Percentiles rank a stretch among this genome's conserved stretches.
Conservation (phyloP, 2,888 invertebrate species). For the Prenolepis imparis region DNA sequence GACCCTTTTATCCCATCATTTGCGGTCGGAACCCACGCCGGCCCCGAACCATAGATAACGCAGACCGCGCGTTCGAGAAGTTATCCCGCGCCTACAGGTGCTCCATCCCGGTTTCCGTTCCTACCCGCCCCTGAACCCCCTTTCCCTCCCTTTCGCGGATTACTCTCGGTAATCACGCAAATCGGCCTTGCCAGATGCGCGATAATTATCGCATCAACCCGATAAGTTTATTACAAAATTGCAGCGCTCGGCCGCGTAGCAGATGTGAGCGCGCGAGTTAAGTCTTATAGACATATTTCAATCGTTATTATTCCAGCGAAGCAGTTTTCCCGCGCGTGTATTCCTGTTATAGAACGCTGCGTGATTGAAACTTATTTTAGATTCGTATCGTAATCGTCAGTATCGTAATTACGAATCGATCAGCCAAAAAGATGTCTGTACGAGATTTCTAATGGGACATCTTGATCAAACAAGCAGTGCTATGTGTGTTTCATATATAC, state of each 20-base stretch:
- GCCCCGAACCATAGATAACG: constrained; percentile 52
- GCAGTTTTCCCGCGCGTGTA: constrained; percentile 13
- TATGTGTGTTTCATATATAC: not conserved
- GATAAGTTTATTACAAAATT: constrained; percentile 74
- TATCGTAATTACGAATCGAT: constrained; percentile 15
- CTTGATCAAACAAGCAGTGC: not conserved
- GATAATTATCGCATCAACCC: constrained; percentile 70
- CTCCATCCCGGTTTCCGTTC: constrained; percentile 51
- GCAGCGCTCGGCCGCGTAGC: constrained; percentile 30
- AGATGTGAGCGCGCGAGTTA: constrained; percentile 45
- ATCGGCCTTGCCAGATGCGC: constrained; percentile 70
- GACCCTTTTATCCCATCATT: constrained; percentile 57
- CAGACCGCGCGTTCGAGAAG: constrained; percentile 40
- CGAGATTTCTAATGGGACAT: not conserved
- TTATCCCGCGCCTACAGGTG: constrained; percentile 58
- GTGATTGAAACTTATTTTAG: not conserved
- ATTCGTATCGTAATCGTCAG: constrained; percentile 1
- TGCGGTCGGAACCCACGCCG: constrained; percentile 54
- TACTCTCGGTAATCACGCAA: constrained; percentile 61
- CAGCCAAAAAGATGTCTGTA: not conserved
- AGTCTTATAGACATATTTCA: constrained; percentile 39
- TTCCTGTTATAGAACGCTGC: not conserved
- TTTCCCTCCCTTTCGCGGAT: constrained; percentile 3
- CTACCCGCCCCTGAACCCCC: not conserved
- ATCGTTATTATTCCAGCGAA: constrained; percentile 21